Evolutionary conservation across 2,113 vertebrate genomes (phyloP).

Genomic region (Isichthys henryi): DNA sequence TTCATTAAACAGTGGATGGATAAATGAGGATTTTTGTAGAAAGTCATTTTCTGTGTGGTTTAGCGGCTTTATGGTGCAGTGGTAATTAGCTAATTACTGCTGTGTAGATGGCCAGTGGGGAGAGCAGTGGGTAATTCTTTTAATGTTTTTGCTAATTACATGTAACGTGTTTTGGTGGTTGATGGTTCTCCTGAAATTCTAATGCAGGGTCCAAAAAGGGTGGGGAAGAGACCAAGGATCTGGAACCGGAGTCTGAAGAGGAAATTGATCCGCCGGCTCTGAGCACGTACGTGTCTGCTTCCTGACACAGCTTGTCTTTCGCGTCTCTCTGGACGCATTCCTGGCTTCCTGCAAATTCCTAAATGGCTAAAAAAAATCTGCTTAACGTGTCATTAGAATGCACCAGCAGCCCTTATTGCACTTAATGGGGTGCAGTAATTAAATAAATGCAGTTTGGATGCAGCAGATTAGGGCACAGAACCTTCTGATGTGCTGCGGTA

Average conservation of each 20-base stretch:
- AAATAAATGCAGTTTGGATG: not conserved
- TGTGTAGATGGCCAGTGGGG: not conserved
- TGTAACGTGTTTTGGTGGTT: not conserved
- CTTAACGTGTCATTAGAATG: not conserved
- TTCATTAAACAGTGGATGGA: not conserved
- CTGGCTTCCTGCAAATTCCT: not conserved
- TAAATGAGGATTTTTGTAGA: not conserved
- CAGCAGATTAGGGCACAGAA: not conserved
- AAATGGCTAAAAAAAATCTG: not conserved
- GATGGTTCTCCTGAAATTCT: constrained; percentile 3
- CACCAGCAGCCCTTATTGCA: not conserved
- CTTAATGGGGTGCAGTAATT: not conserved
- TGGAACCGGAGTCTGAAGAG: constrained; percentile 19
- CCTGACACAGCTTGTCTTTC: not conserved
- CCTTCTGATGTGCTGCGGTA: not conserved
- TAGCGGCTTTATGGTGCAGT: not conserved
- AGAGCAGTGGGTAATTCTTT: not conserved
- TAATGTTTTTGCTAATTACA: not conserved
- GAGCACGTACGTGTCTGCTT: constrained; percentile 16
- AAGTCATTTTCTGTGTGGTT: not conserved
- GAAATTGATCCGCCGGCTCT: not conserved
- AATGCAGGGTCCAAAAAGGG: not conserved
- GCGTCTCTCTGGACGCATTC: not conserved
- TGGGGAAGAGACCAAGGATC: not conserved
- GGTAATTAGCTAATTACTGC: not conserved